Conservation (phyloP, 2,888 invertebrate genomes). For the Alentia gelatinosa region DNA sequence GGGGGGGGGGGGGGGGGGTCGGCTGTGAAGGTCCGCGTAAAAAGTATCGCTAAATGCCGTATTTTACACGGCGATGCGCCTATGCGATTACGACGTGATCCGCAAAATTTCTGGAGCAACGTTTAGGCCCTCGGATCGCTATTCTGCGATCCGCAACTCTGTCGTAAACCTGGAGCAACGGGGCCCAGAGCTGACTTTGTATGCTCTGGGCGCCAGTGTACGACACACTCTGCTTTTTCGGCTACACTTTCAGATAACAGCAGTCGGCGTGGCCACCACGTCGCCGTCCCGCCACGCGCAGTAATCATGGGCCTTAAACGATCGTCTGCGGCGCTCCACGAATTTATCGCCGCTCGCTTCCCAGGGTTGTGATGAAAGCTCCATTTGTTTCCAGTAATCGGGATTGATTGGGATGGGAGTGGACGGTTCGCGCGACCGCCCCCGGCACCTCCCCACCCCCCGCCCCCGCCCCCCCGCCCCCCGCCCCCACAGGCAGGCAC, state of each 20-base stretch:
- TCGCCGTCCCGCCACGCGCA: not conserved
- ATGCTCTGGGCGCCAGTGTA: no score
- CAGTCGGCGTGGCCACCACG: not conserved
- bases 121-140: no score
- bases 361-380: not conserved
- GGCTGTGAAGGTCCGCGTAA: no score
- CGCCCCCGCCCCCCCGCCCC: not conserved
- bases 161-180: no score
- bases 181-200: no score
- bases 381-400: not conserved
- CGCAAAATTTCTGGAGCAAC: no score
- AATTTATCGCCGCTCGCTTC: not conserved
- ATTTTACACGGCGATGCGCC: no score
- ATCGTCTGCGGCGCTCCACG: not conserved
- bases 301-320: not conserved
- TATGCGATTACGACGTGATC: no score
- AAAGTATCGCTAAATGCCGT: no score
- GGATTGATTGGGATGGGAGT: not conserved
- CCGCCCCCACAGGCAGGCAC: not conserved
- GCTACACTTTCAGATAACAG: not conserved
- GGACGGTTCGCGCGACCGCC: not conserved
- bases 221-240: no score
- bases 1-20: no score
- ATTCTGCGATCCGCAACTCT: no score
- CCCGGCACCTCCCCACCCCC: not conserved